phyloP scores from a whole-genome alignment of 2,113 vertebrate species.

The Periophthalmodon schlosseri region DNA sequence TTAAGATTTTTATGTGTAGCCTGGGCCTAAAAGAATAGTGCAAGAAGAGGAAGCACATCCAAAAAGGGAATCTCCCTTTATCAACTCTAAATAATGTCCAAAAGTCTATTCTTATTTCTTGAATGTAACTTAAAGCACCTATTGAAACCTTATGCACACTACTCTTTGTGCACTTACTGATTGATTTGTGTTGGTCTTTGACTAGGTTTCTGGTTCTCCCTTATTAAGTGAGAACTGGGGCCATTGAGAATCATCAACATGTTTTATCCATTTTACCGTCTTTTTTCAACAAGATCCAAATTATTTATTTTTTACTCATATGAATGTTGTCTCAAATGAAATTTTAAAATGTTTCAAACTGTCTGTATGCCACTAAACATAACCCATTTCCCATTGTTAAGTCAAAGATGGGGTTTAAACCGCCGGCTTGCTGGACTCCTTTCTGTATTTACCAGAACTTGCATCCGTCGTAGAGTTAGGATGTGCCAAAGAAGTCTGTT shows the following conservation, averaged over 20 bases:
- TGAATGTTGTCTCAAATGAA: conserved; percentile 63
- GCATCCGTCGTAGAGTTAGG: conserved; percentile 53
- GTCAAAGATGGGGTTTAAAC: conserved; percentile 34
- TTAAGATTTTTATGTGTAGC: background rate
- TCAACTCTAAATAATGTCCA: conserved; percentile 38
- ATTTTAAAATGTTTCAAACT: background rate
- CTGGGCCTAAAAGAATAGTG: conserved; percentile 30
- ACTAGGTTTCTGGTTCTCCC: conserved; percentile 16
- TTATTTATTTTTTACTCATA: conserved; percentile 65
- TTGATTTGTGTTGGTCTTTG: conserved; percentile 21
- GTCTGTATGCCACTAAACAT: conserved; percentile 26
- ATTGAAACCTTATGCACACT: conserved; percentile 43
- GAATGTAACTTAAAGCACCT: conserved; percentile 73
- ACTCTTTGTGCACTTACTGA: conserved; percentile 12
- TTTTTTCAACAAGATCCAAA: conserved; percentile 53
- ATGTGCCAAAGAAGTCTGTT: conserved; percentile 77
- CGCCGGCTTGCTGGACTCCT: conserved; percentile 29
- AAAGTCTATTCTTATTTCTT: conserved; percentile 27
- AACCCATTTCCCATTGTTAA: conserved; percentile 40
- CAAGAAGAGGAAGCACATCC: conserved; percentile 63
- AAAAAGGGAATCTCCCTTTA: conserved; percentile 48
- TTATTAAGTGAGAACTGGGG: conserved; percentile 18
- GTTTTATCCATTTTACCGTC: conserved; percentile 39
- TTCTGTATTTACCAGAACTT: conserved; percentile 42
- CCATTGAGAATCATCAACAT: conserved; percentile 12